Evolutionary conservation across 1,140 invertebrate species (phyloP).

Genomic region (Macrocentrus cingulum): DNA sequence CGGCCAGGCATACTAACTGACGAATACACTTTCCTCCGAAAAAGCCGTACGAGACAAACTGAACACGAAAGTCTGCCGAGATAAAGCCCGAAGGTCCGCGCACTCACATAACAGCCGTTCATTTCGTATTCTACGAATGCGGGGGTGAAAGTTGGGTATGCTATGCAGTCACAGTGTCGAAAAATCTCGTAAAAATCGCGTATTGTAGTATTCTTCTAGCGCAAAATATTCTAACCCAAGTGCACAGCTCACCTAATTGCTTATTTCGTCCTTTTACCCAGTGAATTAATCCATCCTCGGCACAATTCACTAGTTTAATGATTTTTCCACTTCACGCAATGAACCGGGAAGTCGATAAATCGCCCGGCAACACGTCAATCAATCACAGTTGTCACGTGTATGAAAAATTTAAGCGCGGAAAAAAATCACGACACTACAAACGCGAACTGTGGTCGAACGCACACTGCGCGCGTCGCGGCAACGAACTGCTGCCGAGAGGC

Average conservation of each 20-base stretch:
- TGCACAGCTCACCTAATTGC: no score
- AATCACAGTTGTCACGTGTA: conserved; percentile 5
- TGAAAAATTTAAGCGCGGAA: not conserved
- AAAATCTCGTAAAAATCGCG: conserved; percentile 17
- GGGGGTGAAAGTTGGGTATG: conserved; percentile 22
- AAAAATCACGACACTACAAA: conserved; percentile 6
- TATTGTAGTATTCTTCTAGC: conserved; percentile 5
- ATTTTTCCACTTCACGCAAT: no score
- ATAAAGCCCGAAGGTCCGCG: conserved; percentile 19
- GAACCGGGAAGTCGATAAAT: no score
- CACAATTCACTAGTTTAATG: no score
- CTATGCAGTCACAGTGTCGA: not conserved
- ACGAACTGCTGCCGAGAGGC: conserved; percentile 7
- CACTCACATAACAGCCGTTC: conserved; percentile 20
- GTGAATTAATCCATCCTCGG: no score
- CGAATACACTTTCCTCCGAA: conserved; percentile 3
- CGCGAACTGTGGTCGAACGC: conserved; percentile 33
- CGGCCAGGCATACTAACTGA: no score
- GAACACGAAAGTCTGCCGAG: not conserved
- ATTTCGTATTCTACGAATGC: conserved; percentile 34
- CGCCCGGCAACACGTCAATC: conserved; percentile 3
- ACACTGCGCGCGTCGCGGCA: conserved; percentile 31
- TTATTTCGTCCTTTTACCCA: no score
- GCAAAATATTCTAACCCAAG: no score
- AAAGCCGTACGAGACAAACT: not conserved